Evolutionary conservation across 2,888 invertebrate species (phyloP).

Genomic region (Acanthosepion pharaonis): DNA sequence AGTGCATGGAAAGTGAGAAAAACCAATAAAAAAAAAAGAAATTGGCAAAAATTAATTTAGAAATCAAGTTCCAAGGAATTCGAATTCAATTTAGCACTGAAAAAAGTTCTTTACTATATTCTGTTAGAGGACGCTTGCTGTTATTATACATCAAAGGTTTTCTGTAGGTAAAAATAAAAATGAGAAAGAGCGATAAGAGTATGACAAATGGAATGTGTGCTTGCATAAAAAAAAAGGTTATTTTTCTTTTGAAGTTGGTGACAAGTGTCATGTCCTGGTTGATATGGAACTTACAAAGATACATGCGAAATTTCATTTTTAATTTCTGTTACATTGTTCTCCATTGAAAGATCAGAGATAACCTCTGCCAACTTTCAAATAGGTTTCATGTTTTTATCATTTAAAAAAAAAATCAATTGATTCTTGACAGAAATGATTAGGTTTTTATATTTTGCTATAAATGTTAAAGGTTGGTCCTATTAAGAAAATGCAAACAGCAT

Average conservation of each 20-base stretch:
- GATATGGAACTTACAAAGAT: background rate
- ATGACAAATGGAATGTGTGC: background rate
- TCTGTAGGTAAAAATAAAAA: background rate
- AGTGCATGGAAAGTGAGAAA: too few relatives aligned
- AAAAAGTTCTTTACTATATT: background rate
- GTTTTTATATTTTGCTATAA: background rate
- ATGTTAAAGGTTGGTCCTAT: background rate
- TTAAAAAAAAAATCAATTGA: background rate
- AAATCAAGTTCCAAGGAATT: background rate
- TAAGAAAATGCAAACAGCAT: background rate
- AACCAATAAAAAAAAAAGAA: too few relatives aligned
- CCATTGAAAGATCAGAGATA: too few relatives aligned
- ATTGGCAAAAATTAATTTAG: too few relatives aligned
- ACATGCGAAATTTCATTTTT: background rate
- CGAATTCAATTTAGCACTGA: background rate
- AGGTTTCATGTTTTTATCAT: background rate
- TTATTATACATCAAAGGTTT: background rate
- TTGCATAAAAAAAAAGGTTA: background rate
- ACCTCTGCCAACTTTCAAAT: too few relatives aligned
- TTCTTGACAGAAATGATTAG: background rate
- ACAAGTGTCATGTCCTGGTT: slow-evolving; percentile 4
- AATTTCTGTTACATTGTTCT: background rate
- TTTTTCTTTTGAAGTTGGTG: background rate
- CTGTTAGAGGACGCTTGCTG: background rate
- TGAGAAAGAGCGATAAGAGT: background rate